phyloP scores from a whole-genome alignment of 1,140 invertebrate species.

The Eurosta solidaginis region DNA sequence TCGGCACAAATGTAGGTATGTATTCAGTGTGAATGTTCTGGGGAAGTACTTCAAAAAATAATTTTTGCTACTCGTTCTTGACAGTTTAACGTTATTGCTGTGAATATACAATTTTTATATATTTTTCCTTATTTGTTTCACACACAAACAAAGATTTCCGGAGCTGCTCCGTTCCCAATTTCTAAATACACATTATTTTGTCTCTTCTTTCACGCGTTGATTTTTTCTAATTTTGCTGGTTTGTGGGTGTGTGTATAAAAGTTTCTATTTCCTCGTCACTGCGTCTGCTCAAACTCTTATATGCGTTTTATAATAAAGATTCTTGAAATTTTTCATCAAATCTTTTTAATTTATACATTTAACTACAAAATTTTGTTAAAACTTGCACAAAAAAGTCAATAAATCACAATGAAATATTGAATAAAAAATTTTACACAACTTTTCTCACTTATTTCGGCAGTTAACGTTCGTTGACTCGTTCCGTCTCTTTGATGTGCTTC shows the following conservation, averaged over 20 bases:
- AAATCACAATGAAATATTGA: background rate
- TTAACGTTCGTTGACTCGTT: background rate
- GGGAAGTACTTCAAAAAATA: background rate
- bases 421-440: conserved; percentile 2
- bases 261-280: background rate
- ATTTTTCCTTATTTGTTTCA: background rate
- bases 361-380: conserved; percentile 8
- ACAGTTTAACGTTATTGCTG: background rate
- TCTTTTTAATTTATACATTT: background rate
- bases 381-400: background rate
- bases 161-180: background rate
- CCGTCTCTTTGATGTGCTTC: background rate
- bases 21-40: no score
- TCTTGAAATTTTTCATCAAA: background rate
- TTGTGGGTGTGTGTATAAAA: background rate
- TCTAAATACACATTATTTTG: background rate
- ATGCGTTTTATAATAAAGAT: background rate
- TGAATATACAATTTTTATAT: background rate
- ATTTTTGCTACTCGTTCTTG: background rate
- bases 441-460: background rate
- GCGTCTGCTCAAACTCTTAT: background rate
- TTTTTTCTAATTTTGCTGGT: background rate
- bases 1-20: no score
- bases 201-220: background rate
- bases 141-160: background rate